A percentile compares a stretch with the other conserved stretches of the same genome.
Conservation (phyloP, 2,797 vertebrate genomes). For the Poliocrania exsul region DNA sequence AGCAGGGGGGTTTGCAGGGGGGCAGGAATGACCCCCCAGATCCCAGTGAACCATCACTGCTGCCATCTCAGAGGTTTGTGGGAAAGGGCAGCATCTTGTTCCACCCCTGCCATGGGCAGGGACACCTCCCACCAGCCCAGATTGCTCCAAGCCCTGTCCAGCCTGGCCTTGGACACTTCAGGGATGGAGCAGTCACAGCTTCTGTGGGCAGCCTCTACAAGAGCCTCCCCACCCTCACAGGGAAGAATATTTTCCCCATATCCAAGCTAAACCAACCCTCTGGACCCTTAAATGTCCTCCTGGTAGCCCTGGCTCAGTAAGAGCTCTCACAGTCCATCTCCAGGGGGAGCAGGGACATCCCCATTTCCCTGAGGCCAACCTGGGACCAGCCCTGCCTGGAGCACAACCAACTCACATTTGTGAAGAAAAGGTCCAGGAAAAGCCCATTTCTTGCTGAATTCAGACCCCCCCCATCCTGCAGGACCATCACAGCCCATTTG, state of each 20-base stretch:
- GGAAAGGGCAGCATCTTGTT: neutral
- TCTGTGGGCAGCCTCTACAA: no score
- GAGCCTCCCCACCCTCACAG: accelerated
- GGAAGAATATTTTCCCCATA: neutral
- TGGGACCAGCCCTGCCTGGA: neutral
- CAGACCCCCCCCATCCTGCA: neutral
- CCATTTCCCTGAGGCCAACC: neutral
- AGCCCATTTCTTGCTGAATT: no score
- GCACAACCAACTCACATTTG: accelerated
- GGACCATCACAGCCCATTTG: accelerated
- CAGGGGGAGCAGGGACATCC: neutral
- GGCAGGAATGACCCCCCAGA: neutral
- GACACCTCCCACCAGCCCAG: accelerated
- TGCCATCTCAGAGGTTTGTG: accelerated
- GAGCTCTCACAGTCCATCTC: neutral
- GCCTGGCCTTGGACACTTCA: neutral
- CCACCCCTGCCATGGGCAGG: neutral
- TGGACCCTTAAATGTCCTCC: neutral
- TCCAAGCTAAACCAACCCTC: neutral
- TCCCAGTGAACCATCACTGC: neutral
- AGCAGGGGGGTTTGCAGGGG: neutral
- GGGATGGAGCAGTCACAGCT: no score
- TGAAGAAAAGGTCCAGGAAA: neutral
- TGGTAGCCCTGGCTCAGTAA: accelerated
- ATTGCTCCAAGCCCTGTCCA: neutral